Base-by-base conservation (phyloP, 2,797 vertebrate species). In the Vultur gryphus region DNA sequence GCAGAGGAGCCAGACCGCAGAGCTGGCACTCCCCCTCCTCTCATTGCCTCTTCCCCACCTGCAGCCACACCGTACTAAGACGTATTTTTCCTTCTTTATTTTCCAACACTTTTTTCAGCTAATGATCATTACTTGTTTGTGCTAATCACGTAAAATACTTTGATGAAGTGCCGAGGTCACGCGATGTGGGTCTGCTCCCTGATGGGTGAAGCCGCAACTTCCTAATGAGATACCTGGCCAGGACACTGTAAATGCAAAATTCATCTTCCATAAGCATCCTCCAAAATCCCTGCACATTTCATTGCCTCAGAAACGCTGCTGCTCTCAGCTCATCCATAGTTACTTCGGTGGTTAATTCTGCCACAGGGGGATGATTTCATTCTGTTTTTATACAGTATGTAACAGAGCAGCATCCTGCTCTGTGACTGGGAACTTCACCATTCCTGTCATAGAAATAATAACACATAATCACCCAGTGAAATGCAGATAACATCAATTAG, bases 21-120 rank as follows among this genome's bases (percentile, higher is more conserved):
- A 9, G 48, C 78, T 24, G 26, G 25, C 6, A 4, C 55, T 21
- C 52, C 65, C 31, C 17, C 51, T 37, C 21, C 61, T 62, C 78
- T 21, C 67, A 0, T 5, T 46, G 9, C 66, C 33, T 37, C 57
- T 73, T 66, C 49, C 57, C 59, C 19, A 16, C 13, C 6, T 43
- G 28, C 65, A 66, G 51, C 25, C 49, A n/a, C 20, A 2, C 48
- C 1, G 0, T 16, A 10, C 57, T 10, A 13, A 21, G 25, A 5
- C 6, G 0, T 8, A 3, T 25, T 92, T 73, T 29, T 37, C 33
- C 15, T 48, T 9, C 67, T 21, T 46, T 9, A 9, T 77, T 62
- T 66, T 35, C 75, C 66, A 29, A 2, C 10, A 0, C 18, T 3
- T 39, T 25, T 54, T n/a, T 41, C 46, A 55, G 49, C 78, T 71